Evolutionary conservation across 2,888 invertebrate species (phyloP).

Genomic region (Tinea semifulvella): DNA sequence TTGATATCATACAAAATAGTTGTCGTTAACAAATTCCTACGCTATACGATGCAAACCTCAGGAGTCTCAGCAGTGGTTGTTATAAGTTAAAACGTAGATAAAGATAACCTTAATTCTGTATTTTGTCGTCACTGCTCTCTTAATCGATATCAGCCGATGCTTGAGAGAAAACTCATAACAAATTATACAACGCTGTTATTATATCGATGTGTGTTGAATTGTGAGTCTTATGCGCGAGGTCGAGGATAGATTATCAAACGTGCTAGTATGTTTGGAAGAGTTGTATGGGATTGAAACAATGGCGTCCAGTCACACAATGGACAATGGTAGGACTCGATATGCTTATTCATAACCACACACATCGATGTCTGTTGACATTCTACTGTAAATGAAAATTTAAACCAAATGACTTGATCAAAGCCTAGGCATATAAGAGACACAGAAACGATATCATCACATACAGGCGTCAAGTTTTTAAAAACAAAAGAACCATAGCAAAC

Average conservation of each 20-base stretch:
- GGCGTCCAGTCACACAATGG: constrained; percentile 57
- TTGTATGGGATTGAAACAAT: constrained; percentile 37
- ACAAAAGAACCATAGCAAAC: no score
- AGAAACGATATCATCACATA: no score
- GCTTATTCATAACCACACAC: constrained; percentile 1
- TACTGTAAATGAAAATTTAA: constrained; percentile 4
- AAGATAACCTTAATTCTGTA: no score
- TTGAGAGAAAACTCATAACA: constrained; percentile 4
- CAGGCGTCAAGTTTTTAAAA: no score
- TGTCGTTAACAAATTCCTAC: no score
- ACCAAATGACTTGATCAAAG: no score
- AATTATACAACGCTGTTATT: constrained; percentile 4
- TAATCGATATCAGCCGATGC: constrained; percentile 4
- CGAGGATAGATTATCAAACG: not conserved
- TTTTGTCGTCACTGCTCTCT: no score
- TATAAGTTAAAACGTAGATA: no score
- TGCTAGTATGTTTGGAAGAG: not conserved
- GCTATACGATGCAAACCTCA: no score
- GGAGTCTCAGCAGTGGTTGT: no score
- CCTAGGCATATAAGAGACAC: no score
- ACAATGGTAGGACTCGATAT: constrained; percentile 54
- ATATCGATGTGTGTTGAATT: not conserved
- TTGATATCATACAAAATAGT: no score
- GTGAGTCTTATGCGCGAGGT: not conserved
- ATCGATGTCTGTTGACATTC: constrained; percentile 12